Percentiles rank a stretch among this genome's conserved stretches.
Conservation (phyloP, 2,888 invertebrate genomes). For the Corbicula japonica region DNA sequence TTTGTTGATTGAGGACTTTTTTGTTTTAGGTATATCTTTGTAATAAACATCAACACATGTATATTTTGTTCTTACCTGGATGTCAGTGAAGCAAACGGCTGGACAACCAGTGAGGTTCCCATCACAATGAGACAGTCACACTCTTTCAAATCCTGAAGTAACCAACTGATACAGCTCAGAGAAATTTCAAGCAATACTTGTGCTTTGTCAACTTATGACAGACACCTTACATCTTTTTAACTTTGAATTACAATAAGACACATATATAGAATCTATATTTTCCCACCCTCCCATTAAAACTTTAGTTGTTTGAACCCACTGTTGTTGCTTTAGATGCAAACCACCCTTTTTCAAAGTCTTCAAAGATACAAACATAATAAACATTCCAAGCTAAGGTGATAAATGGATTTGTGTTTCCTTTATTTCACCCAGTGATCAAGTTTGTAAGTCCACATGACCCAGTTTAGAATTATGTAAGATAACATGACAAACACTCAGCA, state of each 20-base stretch:
- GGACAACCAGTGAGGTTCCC: constrained; percentile 97
- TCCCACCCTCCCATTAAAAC: background rate
- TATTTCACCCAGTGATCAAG: no score
- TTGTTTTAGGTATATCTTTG: background rate
- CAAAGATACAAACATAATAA: no score
- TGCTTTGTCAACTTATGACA: no score
- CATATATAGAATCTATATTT: background rate
- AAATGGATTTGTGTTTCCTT: no score
- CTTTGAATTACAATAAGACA: background rate
- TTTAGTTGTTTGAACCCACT: background rate
- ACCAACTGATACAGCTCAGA: background rate
- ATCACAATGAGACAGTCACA: constrained; percentile 97
- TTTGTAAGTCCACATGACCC: no score
- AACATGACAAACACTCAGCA: no score
- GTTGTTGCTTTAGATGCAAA: no score
- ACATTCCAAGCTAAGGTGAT: no score
- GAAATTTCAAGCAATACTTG: background rate
- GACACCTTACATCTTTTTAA: background rate
- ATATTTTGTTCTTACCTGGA: constrained; percentile 21
- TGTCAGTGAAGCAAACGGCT: constrained; percentile 95
- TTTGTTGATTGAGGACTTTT: background rate
- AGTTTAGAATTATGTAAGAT: no score
- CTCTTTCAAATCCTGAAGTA: constrained; percentile 91
- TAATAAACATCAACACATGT: background rate
- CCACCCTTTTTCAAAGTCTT: no score